phyloP scores from a whole-genome alignment of 1,140 invertebrate genomes.

The Apolygus lucorum region DNA sequence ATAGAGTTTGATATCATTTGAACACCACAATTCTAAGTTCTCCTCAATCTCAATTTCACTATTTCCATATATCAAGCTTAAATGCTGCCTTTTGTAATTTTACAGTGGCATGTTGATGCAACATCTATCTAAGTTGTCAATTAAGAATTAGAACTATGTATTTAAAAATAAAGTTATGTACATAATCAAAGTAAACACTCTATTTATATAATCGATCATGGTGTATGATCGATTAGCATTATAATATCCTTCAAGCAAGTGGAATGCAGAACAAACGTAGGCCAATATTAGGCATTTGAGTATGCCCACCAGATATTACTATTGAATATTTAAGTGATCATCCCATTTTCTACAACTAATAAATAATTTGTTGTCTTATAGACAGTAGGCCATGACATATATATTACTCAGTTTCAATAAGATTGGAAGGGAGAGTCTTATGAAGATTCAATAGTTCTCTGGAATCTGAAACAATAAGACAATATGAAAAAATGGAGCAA shows the following conservation, averaged over 20 bases:
- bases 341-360: background rate
- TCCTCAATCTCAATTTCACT: background rate
- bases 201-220: background rate
- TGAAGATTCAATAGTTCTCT: background rate
- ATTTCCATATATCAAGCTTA: background rate
- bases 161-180: background rate
- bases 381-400: conserved; percentile 13
- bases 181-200: background rate
- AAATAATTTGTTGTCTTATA: background rate
- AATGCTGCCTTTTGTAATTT: background rate
- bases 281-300: background rate
- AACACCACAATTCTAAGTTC: conserved; percentile 3
- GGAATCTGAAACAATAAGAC: background rate
- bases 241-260: conserved; percentile 6
- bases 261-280: conserved; percentile 10
- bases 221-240: background rate
- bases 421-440: background rate
- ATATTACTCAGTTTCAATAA: too few species aligned
- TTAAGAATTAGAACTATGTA: background rate
- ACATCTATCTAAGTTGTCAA: background rate
- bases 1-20: conserved; percentile 12
- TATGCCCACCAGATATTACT: too few species aligned
- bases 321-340: too few species aligned
- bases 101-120: background rate
- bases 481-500: too few species aligned